Conservation (phyloP, 2,888 invertebrate species). For the Calameuta idolon region DNA sequence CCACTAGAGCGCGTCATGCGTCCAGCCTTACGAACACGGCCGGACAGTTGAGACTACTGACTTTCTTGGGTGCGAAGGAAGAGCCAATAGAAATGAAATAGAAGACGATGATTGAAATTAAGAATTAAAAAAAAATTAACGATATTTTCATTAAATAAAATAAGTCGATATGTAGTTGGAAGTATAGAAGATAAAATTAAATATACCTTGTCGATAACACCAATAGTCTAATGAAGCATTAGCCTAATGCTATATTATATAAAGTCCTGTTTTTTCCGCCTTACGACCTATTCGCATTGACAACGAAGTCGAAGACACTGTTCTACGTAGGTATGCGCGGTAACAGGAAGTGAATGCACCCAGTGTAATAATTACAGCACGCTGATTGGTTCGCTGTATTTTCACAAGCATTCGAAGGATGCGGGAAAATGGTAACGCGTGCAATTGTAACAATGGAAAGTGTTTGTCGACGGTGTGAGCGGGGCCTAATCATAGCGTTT, state of each 20-base stretch:
- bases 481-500: slow-evolving; percentile 22
- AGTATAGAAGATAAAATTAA: background rate
- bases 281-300: background rate
- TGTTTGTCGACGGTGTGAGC: slow-evolving; percentile 18
- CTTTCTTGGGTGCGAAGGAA: background rate
- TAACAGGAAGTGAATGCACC: background rate
- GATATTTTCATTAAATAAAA: background rate
- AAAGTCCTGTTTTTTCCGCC: background rate
- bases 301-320: background rate
- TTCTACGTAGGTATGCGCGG: background rate
- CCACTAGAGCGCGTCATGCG: background rate
- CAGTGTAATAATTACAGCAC: background rate
- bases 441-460: background rate
- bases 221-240: too few species aligned
- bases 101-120: too few species aligned
- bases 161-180: background rate
- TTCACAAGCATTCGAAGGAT: slow-evolving; percentile 22
- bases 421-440: background rate
- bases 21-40: background rate
- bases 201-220: background rate
- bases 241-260: background rate
- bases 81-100: background rate
- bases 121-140: background rate
- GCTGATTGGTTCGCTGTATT: slow-evolving; percentile 25
- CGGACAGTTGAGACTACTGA: background rate